phyloP scores from a whole-genome alignment of 2,113 vertebrate species.

The Istiophorus platypterus region DNA sequence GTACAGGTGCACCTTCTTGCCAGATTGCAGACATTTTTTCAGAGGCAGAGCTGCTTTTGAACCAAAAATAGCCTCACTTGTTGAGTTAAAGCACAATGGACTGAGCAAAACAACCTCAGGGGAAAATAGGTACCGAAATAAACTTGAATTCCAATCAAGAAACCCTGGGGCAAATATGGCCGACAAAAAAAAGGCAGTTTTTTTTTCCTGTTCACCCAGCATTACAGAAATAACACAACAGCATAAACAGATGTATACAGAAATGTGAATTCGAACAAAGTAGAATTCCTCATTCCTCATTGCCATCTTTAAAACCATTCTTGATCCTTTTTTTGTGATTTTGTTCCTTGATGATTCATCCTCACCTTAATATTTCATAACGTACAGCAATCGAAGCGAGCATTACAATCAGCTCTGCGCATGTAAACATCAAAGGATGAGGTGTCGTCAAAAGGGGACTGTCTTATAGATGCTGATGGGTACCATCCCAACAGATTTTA shows the following conservation, averaged over 20 bases:
- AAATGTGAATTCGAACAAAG: not conserved
- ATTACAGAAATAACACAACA: not conserved
- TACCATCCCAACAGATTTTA: constrained; percentile 29
- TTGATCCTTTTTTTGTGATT: not conserved
- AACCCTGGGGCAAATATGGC: not conserved
- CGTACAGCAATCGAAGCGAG: constrained; percentile 15
- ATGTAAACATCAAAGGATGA: constrained; percentile 49
- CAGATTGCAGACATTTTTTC: constrained; percentile 40
- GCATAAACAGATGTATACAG: not conserved
- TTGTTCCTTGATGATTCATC: constrained; percentile 22
- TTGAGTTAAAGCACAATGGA: constrained; percentile 7
- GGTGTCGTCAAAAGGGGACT: constrained; percentile 23
- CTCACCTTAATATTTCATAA: constrained; percentile 46
- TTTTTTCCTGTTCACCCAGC: not conserved
- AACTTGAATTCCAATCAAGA: constrained; percentile 15
- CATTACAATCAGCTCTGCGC: constrained; percentile 28
- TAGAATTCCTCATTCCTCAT: not conserved
- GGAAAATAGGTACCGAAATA: constrained; percentile 11
- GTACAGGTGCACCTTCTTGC: constrained; percentile 32
- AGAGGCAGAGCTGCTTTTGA: constrained; percentile 35
- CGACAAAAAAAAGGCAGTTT: not conserved
- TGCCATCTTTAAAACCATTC: constrained; percentile 6
- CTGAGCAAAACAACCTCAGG: constrained; percentile 16
- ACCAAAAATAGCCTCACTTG: constrained; percentile 11
- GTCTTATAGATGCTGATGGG: constrained; percentile 18